Base-by-base conservation (phyloP, 2,113 vertebrate genomes). In the Rhea pennata region DNA sequence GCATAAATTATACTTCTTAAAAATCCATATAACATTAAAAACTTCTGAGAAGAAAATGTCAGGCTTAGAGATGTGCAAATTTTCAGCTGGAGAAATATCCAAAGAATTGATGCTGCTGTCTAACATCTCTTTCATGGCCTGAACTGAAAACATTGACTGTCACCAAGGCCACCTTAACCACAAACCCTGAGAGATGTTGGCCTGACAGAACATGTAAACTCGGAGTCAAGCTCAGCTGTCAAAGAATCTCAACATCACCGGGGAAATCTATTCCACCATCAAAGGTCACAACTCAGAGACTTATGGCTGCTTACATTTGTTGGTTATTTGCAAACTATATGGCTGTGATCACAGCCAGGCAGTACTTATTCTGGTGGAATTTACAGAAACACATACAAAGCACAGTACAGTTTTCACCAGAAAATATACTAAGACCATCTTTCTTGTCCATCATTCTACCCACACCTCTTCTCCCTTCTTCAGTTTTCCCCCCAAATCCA, bases 131-230 rank as follows among this genome's bases (percentile, higher is more conserved):
- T 61, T 50, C 59, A 74, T 2, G 4, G 85, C 79, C 86, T 97
- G 94, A 97, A 97, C 97, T 96, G 94, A 95, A 97, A 96, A 95
- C 87, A 96, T 86, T 79, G 69, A 89, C 96, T 95, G 92, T 92
- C 92, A 94, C 91, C 72, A 79, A 91, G 95, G 92, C 70, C 85
- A 95, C 95, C 58, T 83, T 84, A 91, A 83, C 95, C 97, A 97
- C 95, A 94, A 69, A 82, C 71, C 93, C 94, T 91, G 88, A 95
- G 88, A 96, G 92, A 96, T 94, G 95, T 91, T 95, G 86, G 87
- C 96, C 97, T 98, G 97, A 94, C 67, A 97, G 97, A 97, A 96
- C 96, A 96, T 94, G 92, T 97, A 97, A 98, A 97, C 96, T 94
- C 33, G 48, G 95, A 98, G 95, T 97, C 96, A 96, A 95, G 89